A percentile compares a stretch with the other conserved stretches of the same genome.
These are phyloP conservation scores for Heliconius erato DNA, from an alignment of 2,888 invertebrate species.

Conservation along the genomic window DNA sequence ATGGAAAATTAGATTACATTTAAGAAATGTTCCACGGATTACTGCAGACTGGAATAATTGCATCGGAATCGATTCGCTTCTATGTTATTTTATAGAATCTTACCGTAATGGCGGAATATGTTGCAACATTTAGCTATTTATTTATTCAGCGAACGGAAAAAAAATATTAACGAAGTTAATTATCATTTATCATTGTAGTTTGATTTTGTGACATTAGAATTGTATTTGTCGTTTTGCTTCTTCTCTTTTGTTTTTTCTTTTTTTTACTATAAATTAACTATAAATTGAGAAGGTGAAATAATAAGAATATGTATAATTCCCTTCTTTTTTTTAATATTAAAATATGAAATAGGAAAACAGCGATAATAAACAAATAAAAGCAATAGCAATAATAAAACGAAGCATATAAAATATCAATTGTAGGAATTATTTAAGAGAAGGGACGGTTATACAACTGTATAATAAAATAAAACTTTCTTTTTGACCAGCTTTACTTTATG, in stretches of 20 bases:
- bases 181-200: neutral
- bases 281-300: neutral
- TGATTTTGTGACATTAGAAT: neutral
- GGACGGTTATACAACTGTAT: slow-evolving; percentile 12
- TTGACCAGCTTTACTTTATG: slow-evolving; percentile 15
- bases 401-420: slow-evolving; percentile 6
- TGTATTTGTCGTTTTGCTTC: too few species aligned
- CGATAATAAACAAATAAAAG: neutral
- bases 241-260: too few species aligned
- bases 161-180: neutral
- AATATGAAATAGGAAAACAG: neutral
- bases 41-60: slow-evolving; percentile 23
- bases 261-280: too few species aligned
- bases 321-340: neutral
- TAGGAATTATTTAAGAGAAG: slow-evolving; percentile 3
- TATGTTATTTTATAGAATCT: slow-evolving; percentile 31
- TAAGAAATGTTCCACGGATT: slow-evolving; percentile 31
- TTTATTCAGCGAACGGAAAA: neutral
- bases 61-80: slow-evolving; percentile 27
- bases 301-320: neutral
- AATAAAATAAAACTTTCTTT: slow-evolving; percentile 21
- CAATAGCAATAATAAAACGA: neutral
- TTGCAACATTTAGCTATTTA: slow-evolving; percentile 27
- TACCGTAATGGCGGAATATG: slow-evolving; percentile 15
- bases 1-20: slow-evolving; percentile 33